Base-by-base conservation (phyloP, 1,140 invertebrate species). In the Drosophila pallidifrons region DNA sequence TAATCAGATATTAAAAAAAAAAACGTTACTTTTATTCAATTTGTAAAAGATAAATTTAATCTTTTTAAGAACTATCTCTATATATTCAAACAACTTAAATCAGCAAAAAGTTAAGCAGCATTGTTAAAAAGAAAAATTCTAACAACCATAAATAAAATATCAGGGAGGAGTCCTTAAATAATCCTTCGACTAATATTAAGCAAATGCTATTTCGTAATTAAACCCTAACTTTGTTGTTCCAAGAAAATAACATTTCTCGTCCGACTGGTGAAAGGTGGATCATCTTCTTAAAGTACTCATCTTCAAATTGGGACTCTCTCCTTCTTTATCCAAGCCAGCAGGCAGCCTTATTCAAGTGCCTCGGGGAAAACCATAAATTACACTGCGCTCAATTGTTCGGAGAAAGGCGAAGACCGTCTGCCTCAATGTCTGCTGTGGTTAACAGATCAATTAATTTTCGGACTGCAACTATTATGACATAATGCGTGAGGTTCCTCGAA, bases 361-460 rank as follows among this genome's bases (percentile, higher is more conserved):
- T 49, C 41, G 47, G 61, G 30, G 79, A 79, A 79, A 75, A 77
- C 45, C 59, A 77, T 81, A 81, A 81, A 81, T 81, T 72, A 68
- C n/a, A 25, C 4, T 4, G 35, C 35, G 8, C 55, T 67, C 58
- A 51, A 75, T 69, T 25, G 67, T 77, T 70, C 78, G 78, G 55
- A 80, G 65, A 80, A 80, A 78, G 70, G 64, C 65, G 46, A 45
- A 47, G 41, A 64, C 28, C 20, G 73, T 64, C 77, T 68, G 59
- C 47, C 78, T 47, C 43, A 45, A 30, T 65, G 75, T 70, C 75
- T 90, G 85, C 57, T 90, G 85, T 60, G 85, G 86, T 89, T 79
- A 88, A 85, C 72, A 57, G 78, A 70, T 89, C 86, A 89, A 89
- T 89, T 90, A 90, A 89, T 89, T 86, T 63, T 60, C 25, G 13